Evolutionary conservation across 2,888 invertebrate species (phyloP).

Genomic region (Tachina grossa): DNA sequence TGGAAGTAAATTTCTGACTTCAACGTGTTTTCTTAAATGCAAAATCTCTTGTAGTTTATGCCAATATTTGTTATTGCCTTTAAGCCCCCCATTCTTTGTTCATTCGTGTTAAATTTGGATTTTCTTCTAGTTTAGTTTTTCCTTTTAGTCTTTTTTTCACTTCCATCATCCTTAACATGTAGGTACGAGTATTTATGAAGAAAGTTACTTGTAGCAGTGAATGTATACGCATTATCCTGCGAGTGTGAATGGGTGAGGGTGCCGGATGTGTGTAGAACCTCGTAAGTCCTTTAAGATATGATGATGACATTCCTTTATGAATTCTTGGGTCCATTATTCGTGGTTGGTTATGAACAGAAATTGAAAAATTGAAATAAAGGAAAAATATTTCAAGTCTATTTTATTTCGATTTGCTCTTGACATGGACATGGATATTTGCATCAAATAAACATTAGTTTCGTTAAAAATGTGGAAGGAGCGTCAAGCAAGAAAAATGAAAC

Average conservation of each 20-base stretch:
- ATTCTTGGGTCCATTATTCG: slow-evolving; percentile 67
- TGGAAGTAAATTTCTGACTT: slow-evolving; percentile 22
- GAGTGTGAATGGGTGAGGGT: background rate
- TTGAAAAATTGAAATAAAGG: slow-evolving; percentile 15
- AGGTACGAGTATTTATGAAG: no score
- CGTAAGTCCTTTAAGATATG: slow-evolving; percentile 65
- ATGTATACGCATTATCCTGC: background rate
- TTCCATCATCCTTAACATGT: background rate
- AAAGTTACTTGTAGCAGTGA: background rate
- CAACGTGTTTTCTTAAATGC: slow-evolving; percentile 19
- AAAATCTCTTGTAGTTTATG: slow-evolving; percentile 44
- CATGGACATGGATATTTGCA: slow-evolving; percentile 66
- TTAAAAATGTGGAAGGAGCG: slow-evolving; percentile 19
- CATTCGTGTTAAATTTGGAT: background rate
- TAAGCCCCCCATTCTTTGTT: slow-evolving; percentile 35
- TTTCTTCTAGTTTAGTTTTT: slow-evolving; percentile 3
- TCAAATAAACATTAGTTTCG: slow-evolving; percentile 66
- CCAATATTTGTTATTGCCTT: slow-evolving; percentile 45
- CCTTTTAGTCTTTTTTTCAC: background rate
- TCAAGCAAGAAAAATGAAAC: background rate
- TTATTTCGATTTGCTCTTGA: slow-evolving; percentile 69
- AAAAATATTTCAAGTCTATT: slow-evolving; percentile 62
- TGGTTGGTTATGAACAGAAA: slow-evolving; percentile 59
- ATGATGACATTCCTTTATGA: slow-evolving; percentile 71
- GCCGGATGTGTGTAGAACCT: slow-evolving; percentile 45